Base-by-base conservation (phyloP, 2,113 vertebrate species). In the Alligator mississippiensis region DNA sequence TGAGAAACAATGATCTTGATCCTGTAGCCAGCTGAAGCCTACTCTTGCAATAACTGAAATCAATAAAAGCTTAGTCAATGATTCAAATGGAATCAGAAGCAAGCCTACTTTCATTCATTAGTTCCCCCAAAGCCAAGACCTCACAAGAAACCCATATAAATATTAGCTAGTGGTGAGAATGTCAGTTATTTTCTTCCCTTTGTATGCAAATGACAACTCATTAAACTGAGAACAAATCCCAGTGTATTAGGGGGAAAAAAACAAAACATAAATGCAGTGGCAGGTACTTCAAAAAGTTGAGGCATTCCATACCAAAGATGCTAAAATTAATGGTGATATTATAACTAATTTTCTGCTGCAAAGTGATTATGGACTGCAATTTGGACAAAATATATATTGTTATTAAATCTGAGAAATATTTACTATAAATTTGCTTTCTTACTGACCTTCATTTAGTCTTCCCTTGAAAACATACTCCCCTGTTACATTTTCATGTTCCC, bases 61-160 rank as follows among this genome's bases (percentile, higher is more conserved):
- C 28, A 64, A 70, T 34, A 8, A 57, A 22, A 80, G 5, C 7
- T 0, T 72, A 1, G 15, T 15, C n/a, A 9, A 8, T 58, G 4
- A 18, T 54, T 2, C 59, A 3, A 81, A 8, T 1, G 3, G 18
- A 17, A 34, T n/a, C 0, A 6, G 9, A 55, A n/a, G 1, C 4
- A 80, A 87, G 74, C 38, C 62, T 80, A 17, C 62, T 77, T 38
- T 34, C 24, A 17, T 60, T 14, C 2, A 34, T 28, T 3, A 59
- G 59, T 18, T 27, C 4, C 55, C 66, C 24, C 1, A 1, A 70
- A 2, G 0, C 4, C 0, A 9, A 25, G 2, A 27, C 25, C 57
- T 25, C 3, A 14, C 0, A 1, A 34, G 14, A 81, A 58, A 66
- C 0, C 0, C 58, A 57, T 14, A n/a, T 15, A 22, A 22, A 59